Evolutionary conservation across 2,113 vertebrate genomes (phyloP).

Genomic region (Pheucticus melanocephalus): DNA sequence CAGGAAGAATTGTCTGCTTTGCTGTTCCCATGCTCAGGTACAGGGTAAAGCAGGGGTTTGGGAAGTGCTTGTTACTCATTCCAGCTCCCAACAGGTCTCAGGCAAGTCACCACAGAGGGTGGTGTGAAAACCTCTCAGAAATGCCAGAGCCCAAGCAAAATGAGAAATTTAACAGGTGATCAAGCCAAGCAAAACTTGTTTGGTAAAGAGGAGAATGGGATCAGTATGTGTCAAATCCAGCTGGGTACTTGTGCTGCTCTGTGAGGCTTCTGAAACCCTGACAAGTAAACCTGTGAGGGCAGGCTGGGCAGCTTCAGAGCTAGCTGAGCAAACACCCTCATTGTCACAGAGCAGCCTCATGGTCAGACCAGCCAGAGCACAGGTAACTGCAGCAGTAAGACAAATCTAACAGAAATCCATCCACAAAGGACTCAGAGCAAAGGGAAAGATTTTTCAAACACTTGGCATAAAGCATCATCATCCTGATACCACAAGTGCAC

Average conservation of each 20-base stretch:
- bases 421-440: not conserved
- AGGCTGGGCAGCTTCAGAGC: not conserved
- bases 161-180: not conserved
- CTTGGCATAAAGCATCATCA: not conserved
- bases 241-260: not conserved
- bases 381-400: not conserved
- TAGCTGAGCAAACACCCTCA: not conserved
- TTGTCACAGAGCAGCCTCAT: accelerated
- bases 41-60: not conserved
- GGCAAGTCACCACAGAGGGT: not conserved
- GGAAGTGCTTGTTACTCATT: not conserved
- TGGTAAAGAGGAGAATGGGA: not conserved
- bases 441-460: not conserved
- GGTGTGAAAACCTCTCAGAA: not conserved
- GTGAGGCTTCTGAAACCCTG: not conserved
- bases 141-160: not conserved
- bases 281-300: not conserved
- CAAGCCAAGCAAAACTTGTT: not conserved
- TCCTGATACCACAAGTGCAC: not conserved
- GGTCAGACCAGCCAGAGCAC: not conserved
- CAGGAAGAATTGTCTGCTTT: not conserved
- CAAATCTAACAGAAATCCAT: not conserved
- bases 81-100: not conserved
- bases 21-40: not conserved
- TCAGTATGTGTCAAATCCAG: not conserved